phyloP scores from a whole-genome alignment of 2,888 invertebrate genomes.

The Eilema sororculum region DNA sequence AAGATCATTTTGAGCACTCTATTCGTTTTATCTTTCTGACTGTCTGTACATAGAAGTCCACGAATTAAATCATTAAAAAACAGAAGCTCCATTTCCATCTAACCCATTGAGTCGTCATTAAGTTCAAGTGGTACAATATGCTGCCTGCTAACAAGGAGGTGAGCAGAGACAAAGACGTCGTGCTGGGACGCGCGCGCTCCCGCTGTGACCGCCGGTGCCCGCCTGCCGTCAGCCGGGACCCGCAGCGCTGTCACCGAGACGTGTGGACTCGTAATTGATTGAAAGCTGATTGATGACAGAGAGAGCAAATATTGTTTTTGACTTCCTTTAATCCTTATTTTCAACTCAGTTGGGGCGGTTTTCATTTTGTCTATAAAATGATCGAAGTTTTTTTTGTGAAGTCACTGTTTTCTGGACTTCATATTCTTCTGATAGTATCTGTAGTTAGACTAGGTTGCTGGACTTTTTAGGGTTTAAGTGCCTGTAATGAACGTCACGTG shows the following conservation, averaged over 20 bases:
- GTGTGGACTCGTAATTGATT: constrained; percentile 36
- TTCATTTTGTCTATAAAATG: too few species aligned
- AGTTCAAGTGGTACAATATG: constrained; percentile 19
- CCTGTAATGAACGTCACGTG: too few species aligned
- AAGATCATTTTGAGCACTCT: too few species aligned
- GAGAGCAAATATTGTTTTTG: not conserved
- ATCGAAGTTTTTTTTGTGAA: too few species aligned
- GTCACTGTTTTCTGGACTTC: too few species aligned
- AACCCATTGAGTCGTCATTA: constrained; percentile 27
- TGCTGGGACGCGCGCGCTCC: constrained; percentile 40
- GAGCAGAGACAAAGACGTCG: constrained; percentile 52
- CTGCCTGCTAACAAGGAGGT: constrained; percentile 44
- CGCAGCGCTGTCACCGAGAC: constrained; percentile 24
- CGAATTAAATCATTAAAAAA: not conserved
- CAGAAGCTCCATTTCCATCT: not conserved
- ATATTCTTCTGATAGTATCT: too few species aligned
- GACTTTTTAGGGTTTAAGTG: too few species aligned
- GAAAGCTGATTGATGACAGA: constrained; percentile 22
- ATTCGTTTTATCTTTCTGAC: too few species aligned
- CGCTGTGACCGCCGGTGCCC: constrained; percentile 42
- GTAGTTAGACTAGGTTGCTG: too few species aligned
- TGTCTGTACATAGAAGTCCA: too few species aligned
- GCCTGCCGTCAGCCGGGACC: constrained; percentile 35
- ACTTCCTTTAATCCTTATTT: not conserved
- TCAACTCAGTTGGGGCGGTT: too few species aligned